Evolutionary conservation across 2,888 invertebrate species (phyloP), one percentile per base, ranked within the genome.

Genomic region (Acleris sparsana): DNA sequence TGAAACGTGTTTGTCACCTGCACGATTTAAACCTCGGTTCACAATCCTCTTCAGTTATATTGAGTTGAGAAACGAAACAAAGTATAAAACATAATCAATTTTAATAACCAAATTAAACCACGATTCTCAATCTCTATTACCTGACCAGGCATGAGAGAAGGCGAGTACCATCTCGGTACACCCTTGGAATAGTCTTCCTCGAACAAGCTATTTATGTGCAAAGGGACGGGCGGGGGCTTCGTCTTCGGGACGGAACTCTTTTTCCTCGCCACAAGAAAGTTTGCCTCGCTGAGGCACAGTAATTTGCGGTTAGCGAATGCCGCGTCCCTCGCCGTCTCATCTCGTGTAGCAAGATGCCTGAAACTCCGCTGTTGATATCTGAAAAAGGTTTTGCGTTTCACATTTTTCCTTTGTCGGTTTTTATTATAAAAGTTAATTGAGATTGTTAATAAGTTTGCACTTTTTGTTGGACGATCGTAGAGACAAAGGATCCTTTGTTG

Each of bases 141-240:
- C 89, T 89, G 85, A 0, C 82, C 82, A 4, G 81, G 80, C 49
- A 51, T 79, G 71, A 89, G 82, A 68, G 89, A 89, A 1, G 91
- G 91, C 1, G 91, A 91, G 66, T 87, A 90, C 59, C 71, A 82
- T 57, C 89, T 75, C 2, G 71, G 70, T 46, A 85, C 84, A 0
- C 81, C 77, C 3, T 71, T 70, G 77, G 77, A 33, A 9, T 9
- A 9, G 33, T 7, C 33, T 33, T 33, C 33, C 33, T 3, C 33
- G 39, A 70, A 83, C 2, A 76, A 55, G 62, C 74, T 78, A 29
- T 57, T 64, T 0, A 73, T 83, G 61, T 88, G 89, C 1, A 73
- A 76, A 0, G 78, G 76, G 0, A 85, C 70, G 0, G 77, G 76
- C 0, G 80, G 82, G 11, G 1, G 68, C 53, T 78, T 86, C 62